Base-by-base conservation (phyloP, 2,113 vertebrate genomes). In the Isurus oxyrinchus region DNA sequence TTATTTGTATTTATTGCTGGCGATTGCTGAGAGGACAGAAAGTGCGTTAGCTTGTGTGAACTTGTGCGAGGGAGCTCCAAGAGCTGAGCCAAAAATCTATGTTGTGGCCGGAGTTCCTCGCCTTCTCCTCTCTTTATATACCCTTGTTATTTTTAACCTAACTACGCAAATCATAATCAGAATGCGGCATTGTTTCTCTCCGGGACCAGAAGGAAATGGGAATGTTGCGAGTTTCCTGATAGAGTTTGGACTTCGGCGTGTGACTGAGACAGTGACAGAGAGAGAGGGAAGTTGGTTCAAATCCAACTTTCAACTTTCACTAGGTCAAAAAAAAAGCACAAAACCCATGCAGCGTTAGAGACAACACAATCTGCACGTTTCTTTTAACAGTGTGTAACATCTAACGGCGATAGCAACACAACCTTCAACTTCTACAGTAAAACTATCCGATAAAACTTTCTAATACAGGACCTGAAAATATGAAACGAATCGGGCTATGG, bases 141-240 rank as follows among this genome's bases (percentile, higher is more conserved):
- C 97, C 97, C 97, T 96, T 97, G 97, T 97, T 98, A 98, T 98
- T 98, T 98, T 98, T 98, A 98, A 98, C 97, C 97, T 97, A 97
- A 97, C 98, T 98, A 98, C 98, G 98, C 97, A 98, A 98, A 98
- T 98, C 98, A 76, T 97, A 96, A 97, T 98, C 97, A 97, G 97
- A 97, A 97, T 97, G 97, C 97, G 97, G 97, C 96, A 96, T 97
- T 96, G 97, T 95, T 76, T 95, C 93, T 72, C 94, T 97, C 96
- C 0, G 96, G 97, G 97, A 97, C 98, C 97, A 98, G 97, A 97
- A 97, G 97, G 98, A 98, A 98, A 98, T 98, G 98, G 98, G 97
- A 97, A 97, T 96, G 97, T 97, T 97, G 97, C 97, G 97, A 97
- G 97, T 97, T 98, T 98, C 98, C 98, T 98, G 98, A 97, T 96